These are phyloP conservation scores for Neoitamus cyanurus DNA, from an alignment of 2,888 invertebrate species.

Conservation along the genomic window DNA sequence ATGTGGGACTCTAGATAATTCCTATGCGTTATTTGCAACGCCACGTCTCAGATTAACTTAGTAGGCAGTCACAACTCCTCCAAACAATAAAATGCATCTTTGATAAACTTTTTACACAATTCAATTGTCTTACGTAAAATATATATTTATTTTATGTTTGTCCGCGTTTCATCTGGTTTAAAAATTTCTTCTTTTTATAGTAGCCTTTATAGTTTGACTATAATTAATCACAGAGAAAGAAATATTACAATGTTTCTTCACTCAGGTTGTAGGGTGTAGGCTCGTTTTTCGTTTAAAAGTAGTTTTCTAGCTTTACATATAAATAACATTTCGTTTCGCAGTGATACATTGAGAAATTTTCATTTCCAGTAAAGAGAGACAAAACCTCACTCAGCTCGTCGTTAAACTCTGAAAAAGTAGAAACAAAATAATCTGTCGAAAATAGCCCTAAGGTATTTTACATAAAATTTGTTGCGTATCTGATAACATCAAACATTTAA, in stretches of 20 bases:
- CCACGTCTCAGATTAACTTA: not conserved
- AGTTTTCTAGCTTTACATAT: not conserved
- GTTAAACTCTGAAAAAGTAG: conserved; percentile 42
- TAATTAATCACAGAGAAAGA: conserved; percentile 44
- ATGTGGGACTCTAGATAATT: not conserved
- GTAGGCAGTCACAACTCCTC: conserved; percentile 16
- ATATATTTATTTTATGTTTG: conserved; percentile 28
- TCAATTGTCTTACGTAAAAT: conserved; percentile 31
- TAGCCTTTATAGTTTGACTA: conserved; percentile 36
- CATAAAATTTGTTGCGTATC: conserved; percentile 37
- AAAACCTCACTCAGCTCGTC: conserved; percentile 4
- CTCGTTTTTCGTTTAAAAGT: conserved; percentile 27
- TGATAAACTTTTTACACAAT: conserved; percentile 34
- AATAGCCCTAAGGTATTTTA: conserved; percentile 27
- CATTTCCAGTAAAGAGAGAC: conserved; percentile 7
- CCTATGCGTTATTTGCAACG: not conserved
- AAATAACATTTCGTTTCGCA: conserved; percentile 19
- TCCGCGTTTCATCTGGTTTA: not conserved
- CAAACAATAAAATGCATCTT: conserved; percentile 25
- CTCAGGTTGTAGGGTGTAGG: conserved; percentile 30
- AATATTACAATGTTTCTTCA: conserved; percentile 42
- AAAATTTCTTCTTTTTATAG: conserved; percentile 15
- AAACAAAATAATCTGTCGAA: conserved; percentile 36
- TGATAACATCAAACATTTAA: conserved; percentile 43
- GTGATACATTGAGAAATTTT: conserved; percentile 17